Conservation (phyloP, 2,113 vertebrate species). For the Cyprinodon variegatus region DNA sequence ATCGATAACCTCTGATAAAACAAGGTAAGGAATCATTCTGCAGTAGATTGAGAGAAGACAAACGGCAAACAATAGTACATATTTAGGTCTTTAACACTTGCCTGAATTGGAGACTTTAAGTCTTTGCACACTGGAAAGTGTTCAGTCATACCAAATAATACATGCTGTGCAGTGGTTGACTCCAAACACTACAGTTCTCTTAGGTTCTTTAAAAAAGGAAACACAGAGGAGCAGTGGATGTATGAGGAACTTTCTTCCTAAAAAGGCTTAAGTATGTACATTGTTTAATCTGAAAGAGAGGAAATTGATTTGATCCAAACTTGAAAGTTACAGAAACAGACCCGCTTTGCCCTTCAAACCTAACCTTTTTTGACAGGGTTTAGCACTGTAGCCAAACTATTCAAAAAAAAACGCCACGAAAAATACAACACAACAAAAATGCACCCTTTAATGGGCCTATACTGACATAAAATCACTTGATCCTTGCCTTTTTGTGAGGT, state of each 20-base stretch:
- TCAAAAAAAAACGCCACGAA: background rate
- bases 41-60: background rate
- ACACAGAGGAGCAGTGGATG: background rate
- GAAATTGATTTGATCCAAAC: background rate
- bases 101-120: background rate
- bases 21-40: background rate
- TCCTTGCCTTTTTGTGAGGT: background rate
- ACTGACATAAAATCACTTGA: background rate
- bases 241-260: background rate
- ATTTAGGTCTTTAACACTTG: background rate
- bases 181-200: background rate
- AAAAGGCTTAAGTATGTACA: background rate
- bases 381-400: background rate
- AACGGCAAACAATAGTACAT: background rate
- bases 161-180: background rate
- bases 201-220: background rate
- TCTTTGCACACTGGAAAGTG: background rate
- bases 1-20: background rate
- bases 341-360: background rate
- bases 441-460: background rate
- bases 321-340: background rate
- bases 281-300: background rate
- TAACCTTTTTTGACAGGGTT: background rate
- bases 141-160: background rate
- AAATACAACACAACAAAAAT: background rate